Base-by-base conservation (phyloP, 2,113 vertebrate species). In the Urocolius indicus region DNA sequence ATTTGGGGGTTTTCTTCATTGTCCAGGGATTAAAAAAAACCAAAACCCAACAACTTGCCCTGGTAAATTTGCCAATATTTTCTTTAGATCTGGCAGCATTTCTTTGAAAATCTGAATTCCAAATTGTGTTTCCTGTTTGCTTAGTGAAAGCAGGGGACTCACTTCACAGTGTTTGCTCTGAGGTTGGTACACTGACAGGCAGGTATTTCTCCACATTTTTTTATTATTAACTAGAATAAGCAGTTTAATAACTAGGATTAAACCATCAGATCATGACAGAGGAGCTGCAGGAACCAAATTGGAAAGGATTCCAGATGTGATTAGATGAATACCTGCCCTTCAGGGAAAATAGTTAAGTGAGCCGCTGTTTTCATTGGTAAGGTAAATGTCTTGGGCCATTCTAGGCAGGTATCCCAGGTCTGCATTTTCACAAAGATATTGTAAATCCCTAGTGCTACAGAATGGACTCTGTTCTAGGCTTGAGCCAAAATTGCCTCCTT, bases 161-260 rank as follows among this genome's bases (percentile, higher is more conserved):
- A 69, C 87, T 93, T 86, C 49, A 34, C 23, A 51, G 34, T 79
- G 38, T 89, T 96, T 96, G 84, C 63, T 97, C 73, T 81, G 93
- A 86, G 88, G 85, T 45, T 87, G 77, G 83, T 96, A 49, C 74
- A 74, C 38, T 95, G 90, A 94, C 93, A 95, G 63, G 75, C 43
- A 95, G 91, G 72, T 78, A 83, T 72, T 95, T 92, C n/a, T 93
- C 58, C 61, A 58, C 88, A 12, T 52, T 97, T 96, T 96, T 96
- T 92, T 73, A 94, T 96, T 94, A 95, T 98, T 96, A 95, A 66
- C 92, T 94, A 96, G 74, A 96, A 97, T 76, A 94, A 93, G 71
- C 89, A 95, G 51, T 96, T 90, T 95, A 94, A 95, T 93, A 97
- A 94, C 73, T 89, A 76, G 97, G 96, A 98, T 97, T 97, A 98